Evolutionary conservation across 1,140 invertebrate species (phyloP), one percentile per base, ranked within the genome.

Genomic region (Thaumatotibia leucotreta): DNA sequence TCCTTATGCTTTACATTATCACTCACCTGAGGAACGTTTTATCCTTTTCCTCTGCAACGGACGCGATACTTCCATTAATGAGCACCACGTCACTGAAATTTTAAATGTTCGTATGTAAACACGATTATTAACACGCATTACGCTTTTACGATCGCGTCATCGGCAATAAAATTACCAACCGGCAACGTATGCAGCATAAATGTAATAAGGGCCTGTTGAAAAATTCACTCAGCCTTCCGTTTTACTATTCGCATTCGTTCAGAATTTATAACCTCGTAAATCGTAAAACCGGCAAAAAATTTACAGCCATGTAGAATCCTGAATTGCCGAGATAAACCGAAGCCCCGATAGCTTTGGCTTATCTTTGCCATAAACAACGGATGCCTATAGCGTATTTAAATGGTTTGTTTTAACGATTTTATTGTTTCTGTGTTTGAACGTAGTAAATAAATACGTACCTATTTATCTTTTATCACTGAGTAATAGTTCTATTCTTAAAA

Each of bases 221-320:
- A 83, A 83, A 82, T 83, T 84, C 80, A 88, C 76, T 84, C 78
- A 74, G 67, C 77, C 74, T 75, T 74, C 73, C 76, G 70, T 81
- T 86, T 85, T 86, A 83, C 79, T 79, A 77, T 77, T 75, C 73
- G 72, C 74, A 76, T 82, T 80, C 82, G 73, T 85, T 80, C 79
- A 74, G 77, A 86, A 86, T 88, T 86, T 86, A 88, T 80, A 81
- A 75, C 73, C 67, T 75, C 68, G 77, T 86, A 84, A 83, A 84
- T 86, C 76, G 81, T 78, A 73, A 75, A 81, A 76, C 73, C 69
- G 70, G 75, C 75, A 83, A 84, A 86, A 86, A 85, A 83, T 83
- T 84, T 85, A 88, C 74, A 84, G 69, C 81, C 73, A 68, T 76
- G 75, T 72, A 71, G 71, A 75, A 72, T 73, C 65, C 70, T 75